phyloP scores from a whole-genome alignment of 1,140 invertebrate species.

The Phymastichus coffea region DNA sequence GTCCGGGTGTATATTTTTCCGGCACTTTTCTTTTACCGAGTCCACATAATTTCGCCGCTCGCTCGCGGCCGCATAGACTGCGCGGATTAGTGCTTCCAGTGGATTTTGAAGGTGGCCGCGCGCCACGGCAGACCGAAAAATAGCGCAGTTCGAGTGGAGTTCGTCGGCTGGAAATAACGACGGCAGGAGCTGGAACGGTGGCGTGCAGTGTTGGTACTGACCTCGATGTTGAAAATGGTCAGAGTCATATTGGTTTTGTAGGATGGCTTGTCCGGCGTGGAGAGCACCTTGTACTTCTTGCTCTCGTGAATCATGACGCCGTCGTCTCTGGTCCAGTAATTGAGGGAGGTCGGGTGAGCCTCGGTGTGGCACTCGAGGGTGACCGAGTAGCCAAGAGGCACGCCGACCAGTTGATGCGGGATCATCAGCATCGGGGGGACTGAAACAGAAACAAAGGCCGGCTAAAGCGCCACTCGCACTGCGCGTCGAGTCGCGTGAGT shows the following conservation, averaged over 20 bases:
- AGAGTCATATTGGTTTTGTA: slow-evolving; percentile 85
- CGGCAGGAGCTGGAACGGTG: neutral
- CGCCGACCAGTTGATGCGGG: slow-evolving; percentile 85
- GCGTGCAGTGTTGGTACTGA: slow-evolving; percentile 33
- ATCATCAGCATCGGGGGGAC: slow-evolving; percentile 89
- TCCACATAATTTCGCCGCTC: too few relatives aligned
- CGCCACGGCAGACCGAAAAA: too few relatives aligned
- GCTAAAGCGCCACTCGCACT: neutral
- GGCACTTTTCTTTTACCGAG: too few relatives aligned
- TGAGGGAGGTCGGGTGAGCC: slow-evolving; percentile 85
- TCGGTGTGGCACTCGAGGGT: slow-evolving; percentile 87
- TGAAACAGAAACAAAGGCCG: slow-evolving; percentile 54
- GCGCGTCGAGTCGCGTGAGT: too few relatives aligned
- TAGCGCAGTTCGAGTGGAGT: too few relatives aligned
- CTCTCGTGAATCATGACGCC: slow-evolving; percentile 87
- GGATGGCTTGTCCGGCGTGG: slow-evolving; percentile 56
- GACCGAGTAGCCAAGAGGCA: slow-evolving; percentile 75
- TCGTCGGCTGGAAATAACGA: neutral
- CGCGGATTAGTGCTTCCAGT: too few relatives aligned
- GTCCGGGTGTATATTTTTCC: too few relatives aligned
- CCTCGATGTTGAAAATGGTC: slow-evolving; percentile 72
- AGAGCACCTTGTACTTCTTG: slow-evolving; percentile 69
- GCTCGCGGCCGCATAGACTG: too few relatives aligned
- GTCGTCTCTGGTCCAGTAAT: slow-evolving; percentile 88
- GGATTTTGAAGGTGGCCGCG: too few relatives aligned